Evolutionary conservation across 2,888 invertebrate genomes (phyloP).

Genomic region (Nephrocerus scutellatus): DNA sequence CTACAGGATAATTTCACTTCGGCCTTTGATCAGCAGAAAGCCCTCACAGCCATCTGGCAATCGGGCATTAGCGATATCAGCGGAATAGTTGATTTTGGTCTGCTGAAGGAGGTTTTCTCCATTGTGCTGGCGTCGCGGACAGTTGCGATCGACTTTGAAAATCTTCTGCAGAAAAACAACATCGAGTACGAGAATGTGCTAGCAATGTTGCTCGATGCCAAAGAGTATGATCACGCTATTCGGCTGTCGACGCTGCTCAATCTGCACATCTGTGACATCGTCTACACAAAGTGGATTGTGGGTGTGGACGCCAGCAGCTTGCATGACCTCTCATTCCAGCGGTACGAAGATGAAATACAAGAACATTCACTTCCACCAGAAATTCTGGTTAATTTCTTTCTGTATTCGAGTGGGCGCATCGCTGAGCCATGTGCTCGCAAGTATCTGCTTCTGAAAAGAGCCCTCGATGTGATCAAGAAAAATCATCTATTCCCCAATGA

Average conservation of each 20-base stretch:
- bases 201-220: constrained; percentile 44
- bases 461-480: constrained; percentile 42
- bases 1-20: constrained; percentile 58
- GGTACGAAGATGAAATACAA: constrained; percentile 58
- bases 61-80: constrained; percentile 54
- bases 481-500: constrained; percentile 45
- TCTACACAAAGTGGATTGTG: constrained; percentile 50
- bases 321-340: constrained; percentile 44
- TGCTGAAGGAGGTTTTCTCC: constrained; percentile 50
- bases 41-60: constrained; percentile 54
- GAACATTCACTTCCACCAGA: constrained; percentile 56
- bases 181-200: constrained; percentile 50
- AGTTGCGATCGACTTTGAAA: constrained; percentile 33
- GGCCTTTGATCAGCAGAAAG: constrained; percentile 56
- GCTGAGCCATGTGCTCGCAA: constrained; percentile 41
- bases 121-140: constrained; percentile 46
- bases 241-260: constrained; percentile 49
- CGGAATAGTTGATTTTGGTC: constrained; percentile 48
- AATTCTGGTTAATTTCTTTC: constrained; percentile 58
- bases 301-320: constrained; percentile 47
- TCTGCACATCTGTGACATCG: constrained; percentile 47
- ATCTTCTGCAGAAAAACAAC: constrained; percentile 34
- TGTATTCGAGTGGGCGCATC: constrained; percentile 51
- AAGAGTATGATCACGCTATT: constrained; percentile 51
- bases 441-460: constrained; percentile 48